Conservation (phyloP, 2,797 vertebrate genomes). For the Alosa sapidissima region DNA sequence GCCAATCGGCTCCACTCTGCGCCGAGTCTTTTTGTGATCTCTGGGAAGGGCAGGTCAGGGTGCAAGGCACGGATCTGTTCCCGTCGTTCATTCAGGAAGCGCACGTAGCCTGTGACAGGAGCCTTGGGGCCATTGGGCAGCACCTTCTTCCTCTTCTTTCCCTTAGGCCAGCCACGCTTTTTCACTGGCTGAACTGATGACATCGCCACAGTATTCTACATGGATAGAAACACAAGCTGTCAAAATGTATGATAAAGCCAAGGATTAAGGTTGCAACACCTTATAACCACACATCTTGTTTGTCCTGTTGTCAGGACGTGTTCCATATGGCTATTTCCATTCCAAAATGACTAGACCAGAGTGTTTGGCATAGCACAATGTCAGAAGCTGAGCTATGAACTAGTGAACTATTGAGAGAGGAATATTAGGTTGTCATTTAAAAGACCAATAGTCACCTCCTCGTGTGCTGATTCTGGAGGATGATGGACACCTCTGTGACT, state of each 20-base stretch:
- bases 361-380: too few relatives aligned
- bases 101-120: slow-evolving; percentile 93
- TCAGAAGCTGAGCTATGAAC: neutral
- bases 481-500: slow-evolving; percentile 66
- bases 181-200: slow-evolving; percentile 80
- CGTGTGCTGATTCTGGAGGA: slow-evolving; percentile 69
- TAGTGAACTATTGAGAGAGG: neutral
- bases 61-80: slow-evolving; percentile 91
- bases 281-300: too few relatives aligned
- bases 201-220: slow-evolving; percentile 28
- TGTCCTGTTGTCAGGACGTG: too few relatives aligned
- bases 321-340: too few relatives aligned
- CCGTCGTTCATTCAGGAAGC: slow-evolving; percentile 91
- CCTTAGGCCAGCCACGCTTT: slow-evolving; percentile 97
- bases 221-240: neutral
- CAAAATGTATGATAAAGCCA: slow-evolving; percentile 4
- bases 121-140: slow-evolving; percentile 97
- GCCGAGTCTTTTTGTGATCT: slow-evolving; percentile 96
- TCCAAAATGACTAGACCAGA: too few relatives aligned
- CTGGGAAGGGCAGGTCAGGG: slow-evolving; percentile 92
- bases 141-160: slow-evolving; percentile 98
- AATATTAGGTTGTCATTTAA: neutral
- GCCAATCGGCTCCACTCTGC: slow-evolving; percentile 94
- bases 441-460: slow-evolving; percentile 74
- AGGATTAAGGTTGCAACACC: neutral